Evolutionary conservation across 2,797 vertebrate genomes (phyloP).

Genomic region (Kryptolebias ocellatus): DNA sequence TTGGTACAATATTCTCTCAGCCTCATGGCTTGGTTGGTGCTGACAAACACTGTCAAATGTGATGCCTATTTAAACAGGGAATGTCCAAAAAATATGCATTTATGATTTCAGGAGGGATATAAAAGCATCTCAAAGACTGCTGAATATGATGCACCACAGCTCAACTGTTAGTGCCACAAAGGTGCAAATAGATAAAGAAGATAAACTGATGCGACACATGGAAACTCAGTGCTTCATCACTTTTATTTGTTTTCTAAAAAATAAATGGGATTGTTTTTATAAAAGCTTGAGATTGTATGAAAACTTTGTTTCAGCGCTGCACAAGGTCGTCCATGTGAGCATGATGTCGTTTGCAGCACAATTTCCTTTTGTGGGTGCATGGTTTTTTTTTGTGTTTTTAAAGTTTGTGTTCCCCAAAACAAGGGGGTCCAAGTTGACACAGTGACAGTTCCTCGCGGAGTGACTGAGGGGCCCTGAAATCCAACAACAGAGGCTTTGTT

Average conservation of each 20-base stretch:
- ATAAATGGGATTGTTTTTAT: not conserved
- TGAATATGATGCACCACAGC: no score
- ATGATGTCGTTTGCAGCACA: conserved; percentile 34
- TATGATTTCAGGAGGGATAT: no score
- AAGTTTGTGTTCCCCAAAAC: conserved; percentile 58
- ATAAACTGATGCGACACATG: no score
- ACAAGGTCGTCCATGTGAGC: conserved; percentile 6
- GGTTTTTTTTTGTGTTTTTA: conserved; percentile 49
- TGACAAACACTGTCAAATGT: no score
- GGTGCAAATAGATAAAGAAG: no score
- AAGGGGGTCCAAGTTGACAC: conserved; percentile 77
- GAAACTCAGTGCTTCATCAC: no score
- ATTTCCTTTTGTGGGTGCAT: conserved; percentile 43
- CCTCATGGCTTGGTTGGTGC: no score
- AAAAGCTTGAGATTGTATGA: not conserved
- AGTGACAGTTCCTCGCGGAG: conserved; percentile 72
- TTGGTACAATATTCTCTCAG: no score
- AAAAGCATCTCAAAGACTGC: no score
- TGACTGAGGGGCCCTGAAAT: conserved; percentile 75
- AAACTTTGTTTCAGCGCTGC: not conserved
- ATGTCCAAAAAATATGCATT: no score
- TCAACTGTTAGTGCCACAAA: no score
- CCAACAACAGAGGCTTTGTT: conserved; percentile 81
- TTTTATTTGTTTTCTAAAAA: not conserved
- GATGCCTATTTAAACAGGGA: no score